Evolutionary conservation across 2,888 invertebrate genomes (phyloP), one percentile per base, ranked within the genome.

Genomic region (Branchellion lobata): DNA sequence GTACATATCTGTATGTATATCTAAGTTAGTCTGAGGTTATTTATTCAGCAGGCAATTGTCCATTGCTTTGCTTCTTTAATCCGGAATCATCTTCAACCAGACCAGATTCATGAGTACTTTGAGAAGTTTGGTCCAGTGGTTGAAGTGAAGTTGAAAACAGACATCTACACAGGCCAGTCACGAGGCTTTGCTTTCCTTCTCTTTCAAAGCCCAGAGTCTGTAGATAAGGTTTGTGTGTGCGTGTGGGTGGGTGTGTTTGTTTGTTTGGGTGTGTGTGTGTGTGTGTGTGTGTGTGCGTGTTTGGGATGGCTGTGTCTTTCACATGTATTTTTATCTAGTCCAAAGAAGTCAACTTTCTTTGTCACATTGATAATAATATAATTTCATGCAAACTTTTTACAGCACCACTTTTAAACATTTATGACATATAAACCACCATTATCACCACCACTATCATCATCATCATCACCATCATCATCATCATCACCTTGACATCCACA

Each of bases 21-120:
- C n/a, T n/a, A n/a, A n/a, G n/a, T n/a, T n/a, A n/a, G n/a, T n/a
- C n/a, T n/a, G n/a, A n/a, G n/a, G n/a, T n/a, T n/a, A n/a, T n/a
- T n/a, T n/a, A 51, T 51, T 18, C 51, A 51, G 51, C 14, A 18
- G 51, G 21, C 51, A 51, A 18, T 18, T 18, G 21, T 51, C 14
- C 21, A 51, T 51, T 18, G 14, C 21, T 14, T 51, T 51, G 51
- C 14, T 51, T 51, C 51, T 18, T 51, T 14, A 11, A 18, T 14
- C 21, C 21, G 51, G 14, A 21, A 18, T 18, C 51, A 51, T 51
- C 21, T 51, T 51, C 14, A 21, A 40, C 27, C 47, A 73, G 73
- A 73, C 31, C 73, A 73, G 34, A 73, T 73, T 14, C 73, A 73
- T 73, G 73, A 73, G 47, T 73, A 73, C 47, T 73, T 73, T 73